phyloP scores from a whole-genome alignment of 2,888 invertebrate species.

The Mythimna loreyi region DNA sequence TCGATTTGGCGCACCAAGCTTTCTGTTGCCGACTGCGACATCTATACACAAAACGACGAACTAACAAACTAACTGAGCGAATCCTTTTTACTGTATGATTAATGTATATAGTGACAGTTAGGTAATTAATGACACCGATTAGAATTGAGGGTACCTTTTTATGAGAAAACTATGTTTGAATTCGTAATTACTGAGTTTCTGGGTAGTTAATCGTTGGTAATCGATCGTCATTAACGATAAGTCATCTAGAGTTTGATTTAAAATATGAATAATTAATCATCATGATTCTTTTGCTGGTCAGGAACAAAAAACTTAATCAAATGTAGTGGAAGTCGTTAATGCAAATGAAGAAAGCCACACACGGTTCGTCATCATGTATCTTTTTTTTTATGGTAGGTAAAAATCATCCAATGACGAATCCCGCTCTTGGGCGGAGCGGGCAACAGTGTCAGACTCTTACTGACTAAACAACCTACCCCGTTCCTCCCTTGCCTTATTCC shows the following conservation, averaged over 20 bases:
- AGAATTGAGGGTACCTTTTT: constrained; percentile 60
- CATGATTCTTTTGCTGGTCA: constrained; percentile 30
- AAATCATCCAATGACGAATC: too few relatives aligned
- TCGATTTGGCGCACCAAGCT: constrained; percentile 85
- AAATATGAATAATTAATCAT: constrained; percentile 59
- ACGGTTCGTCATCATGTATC: too few relatives aligned
- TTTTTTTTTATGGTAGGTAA: too few relatives aligned
- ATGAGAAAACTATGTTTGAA: constrained; percentile 57
- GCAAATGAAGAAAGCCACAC: constrained; percentile 43
- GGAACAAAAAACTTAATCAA: constrained; percentile 54
- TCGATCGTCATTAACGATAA: constrained; percentile 64
- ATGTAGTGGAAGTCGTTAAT: constrained; percentile 46
- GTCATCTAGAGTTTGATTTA: constrained; percentile 56
- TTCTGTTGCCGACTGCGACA: constrained; percentile 79
- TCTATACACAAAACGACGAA: constrained; percentile 60
- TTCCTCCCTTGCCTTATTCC: too few relatives aligned
- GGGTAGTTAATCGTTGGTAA: constrained; percentile 57
- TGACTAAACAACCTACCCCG: too few relatives aligned
- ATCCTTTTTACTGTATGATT: constrained; percentile 80
- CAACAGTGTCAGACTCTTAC: too few relatives aligned
- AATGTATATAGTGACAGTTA: constrained; percentile 75
- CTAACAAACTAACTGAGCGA: constrained; percentile 80
- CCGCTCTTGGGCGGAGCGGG: too few relatives aligned
- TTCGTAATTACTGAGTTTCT: constrained; percentile 59
- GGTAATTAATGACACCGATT: constrained; percentile 66